These are phyloP conservation scores for Platichthys flesus DNA, from an alignment of 2,113 vertebrate genomes.

Conservation along the genomic window DNA sequence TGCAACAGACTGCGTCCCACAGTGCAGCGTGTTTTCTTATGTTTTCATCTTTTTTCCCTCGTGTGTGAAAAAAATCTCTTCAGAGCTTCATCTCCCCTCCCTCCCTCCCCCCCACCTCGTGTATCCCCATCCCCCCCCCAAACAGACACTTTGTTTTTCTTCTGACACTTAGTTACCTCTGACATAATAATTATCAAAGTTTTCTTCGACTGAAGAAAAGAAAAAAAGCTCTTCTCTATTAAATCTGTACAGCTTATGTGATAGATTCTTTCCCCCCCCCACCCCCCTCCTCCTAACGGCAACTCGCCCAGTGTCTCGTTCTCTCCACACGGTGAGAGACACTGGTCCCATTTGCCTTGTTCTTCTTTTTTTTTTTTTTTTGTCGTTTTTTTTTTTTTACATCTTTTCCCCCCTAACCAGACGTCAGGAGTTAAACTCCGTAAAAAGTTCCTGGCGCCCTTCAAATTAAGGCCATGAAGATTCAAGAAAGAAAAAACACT, in stretches of 20 bases:
- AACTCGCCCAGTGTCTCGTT: constrained; percentile 86
- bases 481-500: constrained; percentile 89
- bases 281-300: constrained; percentile 84
- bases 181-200: constrained; percentile 92
- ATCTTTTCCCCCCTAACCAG: constrained; percentile 77
- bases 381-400: not conserved
- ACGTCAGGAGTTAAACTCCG: constrained; percentile 84
- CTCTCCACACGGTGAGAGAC: constrained; percentile 84
- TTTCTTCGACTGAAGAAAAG: constrained; percentile 96
- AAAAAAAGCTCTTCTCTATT: constrained; percentile 88
- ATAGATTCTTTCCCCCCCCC: constrained; percentile 77
- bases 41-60: constrained; percentile 80
- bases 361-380: constrained; percentile 55
- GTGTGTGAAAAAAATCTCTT: constrained; percentile 91
- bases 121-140: constrained; percentile 72
- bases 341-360: constrained; percentile 79
- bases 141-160: constrained; percentile 91
- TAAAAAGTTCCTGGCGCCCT: constrained; percentile 89
- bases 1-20: constrained; percentile 90
- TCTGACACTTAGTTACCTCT: constrained; percentile 88
- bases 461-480: constrained; percentile 99
- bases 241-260: constrained; percentile 94
- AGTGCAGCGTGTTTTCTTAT: constrained; percentile 87
- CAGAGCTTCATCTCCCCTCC: constrained; percentile 84
- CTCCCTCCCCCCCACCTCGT: constrained; percentile 42